Evolutionary conservation across 2,888 invertebrate species (phyloP).

Genomic region (Polymixis flavicincta): DNA sequence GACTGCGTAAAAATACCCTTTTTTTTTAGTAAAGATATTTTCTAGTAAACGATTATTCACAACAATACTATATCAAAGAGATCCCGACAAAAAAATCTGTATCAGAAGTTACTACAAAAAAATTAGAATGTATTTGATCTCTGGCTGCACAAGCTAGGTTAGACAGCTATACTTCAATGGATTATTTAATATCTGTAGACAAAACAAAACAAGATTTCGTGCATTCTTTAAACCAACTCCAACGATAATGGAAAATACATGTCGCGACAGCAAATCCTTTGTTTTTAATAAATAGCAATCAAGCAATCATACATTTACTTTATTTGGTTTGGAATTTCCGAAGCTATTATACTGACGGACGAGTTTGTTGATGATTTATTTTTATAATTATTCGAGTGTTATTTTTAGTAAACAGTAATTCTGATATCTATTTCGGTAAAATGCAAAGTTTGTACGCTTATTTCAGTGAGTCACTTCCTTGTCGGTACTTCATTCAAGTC

Average conservation of each 20-base stretch:
- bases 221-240: conserved; percentile 15
- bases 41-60: neutral
- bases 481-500: conserved; percentile 64
- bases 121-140: neutral
- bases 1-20: neutral
- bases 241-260: conserved; percentile 22
- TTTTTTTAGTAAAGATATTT: neutral
- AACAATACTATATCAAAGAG: neutral
- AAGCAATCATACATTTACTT: conserved; percentile 17
- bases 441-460: conserved; percentile 62
- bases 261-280: conserved; percentile 29
- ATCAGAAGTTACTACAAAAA: neutral
- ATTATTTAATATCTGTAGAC: conserved; percentile 36
- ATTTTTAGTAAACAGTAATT: conserved; percentile 26
- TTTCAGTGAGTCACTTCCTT: conserved; percentile 73
- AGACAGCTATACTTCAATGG: neutral
- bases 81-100: neutral
- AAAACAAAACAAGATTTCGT: conserved; percentile 45
- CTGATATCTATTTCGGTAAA: conserved; percentile 66
- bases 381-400: conserved; percentile 23
- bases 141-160: neutral
- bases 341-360: conserved; percentile 3
- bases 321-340: conserved; percentile 3
- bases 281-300: conserved; percentile 43
- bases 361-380: neutral